phyloP scores from a whole-genome alignment of 2,888 invertebrate species.

The Encarsia formosa region DNA sequence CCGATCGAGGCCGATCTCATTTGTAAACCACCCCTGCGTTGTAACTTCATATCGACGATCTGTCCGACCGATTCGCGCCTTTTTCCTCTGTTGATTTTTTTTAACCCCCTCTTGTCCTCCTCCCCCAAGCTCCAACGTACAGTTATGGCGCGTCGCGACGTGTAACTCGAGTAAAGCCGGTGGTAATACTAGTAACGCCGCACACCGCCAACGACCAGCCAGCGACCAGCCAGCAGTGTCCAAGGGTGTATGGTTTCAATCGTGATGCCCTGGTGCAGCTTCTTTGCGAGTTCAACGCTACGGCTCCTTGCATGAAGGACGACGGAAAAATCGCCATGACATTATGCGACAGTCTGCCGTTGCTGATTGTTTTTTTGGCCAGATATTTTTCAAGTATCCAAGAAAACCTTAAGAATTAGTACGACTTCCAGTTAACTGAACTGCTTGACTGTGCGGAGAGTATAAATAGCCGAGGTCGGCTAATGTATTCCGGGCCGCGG shows the following conservation, averaged over 20 bases:
- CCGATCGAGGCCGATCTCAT: slow-evolving; percentile 15
- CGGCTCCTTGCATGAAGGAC: slow-evolving; percentile 6
- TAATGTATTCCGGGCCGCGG: too few species aligned
- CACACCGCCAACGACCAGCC: not conserved
- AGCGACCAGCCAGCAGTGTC: slow-evolving; percentile 12
- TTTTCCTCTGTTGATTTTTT: not conserved
- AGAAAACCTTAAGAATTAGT: too few species aligned
- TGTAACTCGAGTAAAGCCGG: slow-evolving; percentile 13
- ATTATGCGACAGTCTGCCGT: not conserved
- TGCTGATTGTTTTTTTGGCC: not conserved
- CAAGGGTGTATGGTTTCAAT: slow-evolving; percentile 31
- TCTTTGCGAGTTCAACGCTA: too few species aligned
- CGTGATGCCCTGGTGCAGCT: slow-evolving; percentile 1
- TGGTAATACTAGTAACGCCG: slow-evolving; percentile 16
- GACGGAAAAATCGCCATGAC: slow-evolving; percentile 15
- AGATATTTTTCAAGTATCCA: too few species aligned
- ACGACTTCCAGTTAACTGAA: too few species aligned
- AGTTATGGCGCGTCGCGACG: not conserved
- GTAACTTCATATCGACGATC: slow-evolving; percentile 22
- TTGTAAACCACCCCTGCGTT: too few species aligned
- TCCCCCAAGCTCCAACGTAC: not conserved
- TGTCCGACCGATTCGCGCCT: too few species aligned
- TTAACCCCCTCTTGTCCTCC: slow-evolving; percentile 6
- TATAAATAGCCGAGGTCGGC: too few species aligned
- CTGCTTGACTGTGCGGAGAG: too few species aligned